A percentile compares a stretch with the other conserved stretches of the same genome.
Evolutionary conservation across 1,140 invertebrate species (phyloP).

Genomic region (Leptinotarsa texana): DNA sequence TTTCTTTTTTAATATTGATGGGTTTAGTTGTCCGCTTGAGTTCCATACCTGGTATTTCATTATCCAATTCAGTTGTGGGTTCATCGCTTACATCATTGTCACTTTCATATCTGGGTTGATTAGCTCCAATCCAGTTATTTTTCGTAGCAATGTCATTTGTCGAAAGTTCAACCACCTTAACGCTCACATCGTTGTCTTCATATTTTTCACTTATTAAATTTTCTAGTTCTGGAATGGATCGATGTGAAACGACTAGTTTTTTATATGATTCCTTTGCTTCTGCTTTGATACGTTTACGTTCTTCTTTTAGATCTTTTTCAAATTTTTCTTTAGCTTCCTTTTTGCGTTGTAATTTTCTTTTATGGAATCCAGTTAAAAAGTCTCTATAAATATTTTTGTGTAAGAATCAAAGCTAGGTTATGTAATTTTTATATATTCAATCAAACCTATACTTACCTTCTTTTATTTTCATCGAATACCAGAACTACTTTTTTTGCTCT

Average conservation of each 20-base stretch:
- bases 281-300: slow-evolving; percentile 71
- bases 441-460: slow-evolving; percentile 58
- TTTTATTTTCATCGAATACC: slow-evolving; percentile 65
- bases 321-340: slow-evolving; percentile 72
- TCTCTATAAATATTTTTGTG: slow-evolving; percentile 56
- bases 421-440: slow-evolving; percentile 12
- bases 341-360: slow-evolving; percentile 72
- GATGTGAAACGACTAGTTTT: slow-evolving; percentile 65
- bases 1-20: slow-evolving; percentile 36
- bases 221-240: slow-evolving; percentile 69
- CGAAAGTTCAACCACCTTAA: slow-evolving; percentile 74
- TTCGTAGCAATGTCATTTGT: slow-evolving; percentile 66
- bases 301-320: slow-evolving; percentile 71
- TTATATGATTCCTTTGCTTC: slow-evolving; percentile 72
- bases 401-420: slow-evolving; percentile 15
- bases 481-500: slow-evolving; percentile 60
- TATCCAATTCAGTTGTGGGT: slow-evolving; percentile 48
- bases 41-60: slow-evolving; percentile 64
- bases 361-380: slow-evolving; percentile 76
- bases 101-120: slow-evolving; percentile 61
- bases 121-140: slow-evolving; percentile 71
- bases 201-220: slow-evolving; percentile 69
- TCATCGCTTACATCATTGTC: slow-evolving; percentile 54
- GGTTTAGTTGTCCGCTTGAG: slow-evolving; percentile 53
- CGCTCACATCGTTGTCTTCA: slow-evolving; percentile 73